These are phyloP conservation scores for Margaritifera margaritifera DNA, from an alignment of 2,888 invertebrate genomes.

Conservation along the genomic window DNA sequence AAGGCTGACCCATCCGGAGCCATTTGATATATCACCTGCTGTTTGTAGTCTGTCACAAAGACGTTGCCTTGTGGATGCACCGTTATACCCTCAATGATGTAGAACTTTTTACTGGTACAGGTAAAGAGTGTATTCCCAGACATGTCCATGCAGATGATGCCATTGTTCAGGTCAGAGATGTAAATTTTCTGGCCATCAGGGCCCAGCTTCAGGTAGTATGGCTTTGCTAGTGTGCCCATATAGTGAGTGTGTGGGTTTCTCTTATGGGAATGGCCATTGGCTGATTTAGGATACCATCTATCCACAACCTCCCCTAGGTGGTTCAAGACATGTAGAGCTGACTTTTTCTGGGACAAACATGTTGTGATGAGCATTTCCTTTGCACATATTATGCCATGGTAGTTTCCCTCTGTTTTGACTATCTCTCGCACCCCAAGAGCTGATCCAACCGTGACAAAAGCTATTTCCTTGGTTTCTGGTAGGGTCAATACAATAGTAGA, in stretches of 20 bases:
- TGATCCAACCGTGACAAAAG: conserved; percentile 10
- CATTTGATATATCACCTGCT: no score
- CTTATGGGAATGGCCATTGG: no score
- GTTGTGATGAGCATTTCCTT: conserved; percentile 22
- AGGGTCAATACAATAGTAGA: conserved; percentile 15
- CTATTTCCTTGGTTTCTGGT: conserved; percentile 16
- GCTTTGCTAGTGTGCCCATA: background rate
- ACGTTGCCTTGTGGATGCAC: no score
- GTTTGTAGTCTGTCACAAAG: no score
- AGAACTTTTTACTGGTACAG: no score
- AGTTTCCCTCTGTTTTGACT: no score
- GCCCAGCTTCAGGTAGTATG: conserved; percentile 20
- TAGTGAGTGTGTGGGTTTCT: no score
- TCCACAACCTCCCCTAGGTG: conserved; percentile 15
- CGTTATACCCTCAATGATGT: no score
- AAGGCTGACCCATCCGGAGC: no score
- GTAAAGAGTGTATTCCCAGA: no score
- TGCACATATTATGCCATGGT: no score
- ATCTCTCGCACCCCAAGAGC: no score
- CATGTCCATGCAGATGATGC: conserved; percentile 19
- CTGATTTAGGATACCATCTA: conserved; percentile 4
- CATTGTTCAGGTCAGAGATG: conserved; percentile 23
- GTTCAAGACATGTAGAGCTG: conserved; percentile 18
- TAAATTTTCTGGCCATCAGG: conserved; percentile 10
- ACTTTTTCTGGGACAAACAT: conserved; percentile 21